Evolutionary conservation across 2,888 invertebrate genomes (phyloP).

Genomic region (Luperina nickerlii): DNA sequence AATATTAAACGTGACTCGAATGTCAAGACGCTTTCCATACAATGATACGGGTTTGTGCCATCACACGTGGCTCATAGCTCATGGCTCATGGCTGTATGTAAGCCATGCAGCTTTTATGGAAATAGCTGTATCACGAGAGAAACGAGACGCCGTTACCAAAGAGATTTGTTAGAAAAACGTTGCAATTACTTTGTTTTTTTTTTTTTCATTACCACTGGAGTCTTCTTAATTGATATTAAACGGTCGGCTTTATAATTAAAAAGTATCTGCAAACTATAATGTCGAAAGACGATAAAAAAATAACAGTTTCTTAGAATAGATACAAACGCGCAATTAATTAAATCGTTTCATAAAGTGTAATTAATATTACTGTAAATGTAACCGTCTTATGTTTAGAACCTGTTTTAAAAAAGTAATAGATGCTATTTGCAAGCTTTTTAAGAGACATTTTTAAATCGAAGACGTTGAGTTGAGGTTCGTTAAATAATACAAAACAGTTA

Average conservation of each 20-base stretch:
- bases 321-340: not conserved
- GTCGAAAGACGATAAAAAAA: slow-evolving; percentile 16
- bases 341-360: slow-evolving; percentile 11
- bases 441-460: not conserved
- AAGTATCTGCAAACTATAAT: slow-evolving; percentile 18
- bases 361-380: not conserved
- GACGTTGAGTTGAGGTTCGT: not conserved
- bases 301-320: not conserved
- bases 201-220: slow-evolving; percentile 12
- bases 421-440: not conserved
- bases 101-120: slow-evolving; percentile 82
- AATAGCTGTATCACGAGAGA: slow-evolving; percentile 78
- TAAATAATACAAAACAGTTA: slow-evolving; percentile 26
- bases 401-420: not conserved
- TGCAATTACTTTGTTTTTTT: slow-evolving; percentile 63
- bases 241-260: slow-evolving; percentile 21
- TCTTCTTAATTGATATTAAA: slow-evolving; percentile 54
- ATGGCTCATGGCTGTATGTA: slow-evolving; percentile 78
- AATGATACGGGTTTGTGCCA: slow-evolving; percentile 76
- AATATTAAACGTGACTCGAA: slow-evolving; percentile 89
- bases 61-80: slow-evolving; percentile 78
- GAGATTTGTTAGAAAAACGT: slow-evolving; percentile 72
- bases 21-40: slow-evolving; percentile 83
- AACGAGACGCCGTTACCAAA: slow-evolving; percentile 71
- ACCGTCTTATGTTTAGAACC: not conserved